phyloP scores from a whole-genome alignment of 2,888 invertebrate genomes.

The Chirona hameri region DNA sequence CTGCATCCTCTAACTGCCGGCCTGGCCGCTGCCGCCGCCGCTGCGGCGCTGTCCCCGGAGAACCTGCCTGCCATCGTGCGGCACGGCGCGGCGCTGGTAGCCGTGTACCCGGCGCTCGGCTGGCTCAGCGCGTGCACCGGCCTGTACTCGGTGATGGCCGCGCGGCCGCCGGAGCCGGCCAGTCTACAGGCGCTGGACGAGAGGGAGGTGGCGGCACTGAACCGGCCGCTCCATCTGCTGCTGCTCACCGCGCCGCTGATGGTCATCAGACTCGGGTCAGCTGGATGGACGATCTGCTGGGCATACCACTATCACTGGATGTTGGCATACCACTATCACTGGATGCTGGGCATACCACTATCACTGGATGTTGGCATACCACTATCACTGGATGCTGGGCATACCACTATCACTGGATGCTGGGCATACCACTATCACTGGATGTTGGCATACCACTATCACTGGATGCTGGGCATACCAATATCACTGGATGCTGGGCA shows the following conservation, averaged over 20 bases:
- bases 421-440: no score
- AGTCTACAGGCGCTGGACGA: slow-evolving; percentile 25
- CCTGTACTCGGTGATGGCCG: slow-evolving; percentile 24
- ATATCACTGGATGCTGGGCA: no score
- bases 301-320: no score
- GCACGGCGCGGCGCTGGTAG: neutral
- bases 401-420: no score
- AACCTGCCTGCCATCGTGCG: neutral
- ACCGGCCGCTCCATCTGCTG: slow-evolving; percentile 31
- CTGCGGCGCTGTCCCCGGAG: slow-evolving; percentile 34
- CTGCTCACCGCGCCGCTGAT: slow-evolving; percentile 23
- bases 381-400: no score
- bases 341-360: no score
- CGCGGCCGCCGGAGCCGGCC: slow-evolving; percentile 30
- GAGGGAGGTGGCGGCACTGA: slow-evolving; percentile 25
- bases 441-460: no score
- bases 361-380: no score
- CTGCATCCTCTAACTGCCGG: slow-evolving; percentile 37
- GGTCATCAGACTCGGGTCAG: no score
- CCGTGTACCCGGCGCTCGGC: slow-evolving; percentile 9
- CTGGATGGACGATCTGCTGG: no score
- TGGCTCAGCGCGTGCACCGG: slow-evolving; percentile 29
- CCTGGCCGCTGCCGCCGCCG: slow-evolving; percentile 31
- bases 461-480: no score
- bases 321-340: no score